Percentiles rank a stretch among this genome's conserved stretches.
Evolutionary conservation across 2,113 vertebrate genomes (phyloP).

Genomic region (Dryoscopus gambensis): DNA sequence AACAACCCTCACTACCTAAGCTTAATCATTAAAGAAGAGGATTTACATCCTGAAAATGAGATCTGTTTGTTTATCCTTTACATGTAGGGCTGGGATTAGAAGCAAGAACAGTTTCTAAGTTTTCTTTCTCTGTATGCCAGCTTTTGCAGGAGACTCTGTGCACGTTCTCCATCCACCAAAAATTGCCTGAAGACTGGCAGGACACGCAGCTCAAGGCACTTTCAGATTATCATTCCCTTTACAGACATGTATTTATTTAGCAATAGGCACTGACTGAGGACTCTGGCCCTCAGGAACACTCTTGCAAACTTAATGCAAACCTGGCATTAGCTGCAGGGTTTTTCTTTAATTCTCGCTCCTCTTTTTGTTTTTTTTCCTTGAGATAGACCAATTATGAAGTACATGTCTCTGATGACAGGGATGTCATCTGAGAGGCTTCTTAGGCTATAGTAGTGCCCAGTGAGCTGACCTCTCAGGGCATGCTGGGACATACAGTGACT

Average conservation of each 20-base stretch:
- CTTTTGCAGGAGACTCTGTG: neutral
- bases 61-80: neutral
- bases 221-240: neutral
- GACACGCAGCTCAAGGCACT: neutral
- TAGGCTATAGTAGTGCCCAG: conserved; percentile 65
- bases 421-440: conserved; percentile 61
- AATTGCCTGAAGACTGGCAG: neutral
- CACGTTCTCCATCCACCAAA: neutral
- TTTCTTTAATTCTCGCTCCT: conserved; percentile 17
- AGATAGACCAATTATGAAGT: conserved; percentile 63
- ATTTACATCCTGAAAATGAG: neutral
- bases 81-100: neutral
- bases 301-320: neutral
- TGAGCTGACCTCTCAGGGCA: conserved; percentile 69
- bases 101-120: neutral
- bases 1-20: neutral
- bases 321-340: conserved; percentile 54
- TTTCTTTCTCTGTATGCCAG: neutral
- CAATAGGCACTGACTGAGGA: neutral
- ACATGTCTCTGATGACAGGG: conserved; percentile 65
- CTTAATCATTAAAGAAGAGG: neutral
- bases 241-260: neutral
- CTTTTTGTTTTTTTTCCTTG: conserved; percentile 29
- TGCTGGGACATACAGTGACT: conserved; percentile 46
- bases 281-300: neutral